Conservation (phyloP, 2,888 invertebrate species). For the Melangyna quadrimaculata region DNA sequence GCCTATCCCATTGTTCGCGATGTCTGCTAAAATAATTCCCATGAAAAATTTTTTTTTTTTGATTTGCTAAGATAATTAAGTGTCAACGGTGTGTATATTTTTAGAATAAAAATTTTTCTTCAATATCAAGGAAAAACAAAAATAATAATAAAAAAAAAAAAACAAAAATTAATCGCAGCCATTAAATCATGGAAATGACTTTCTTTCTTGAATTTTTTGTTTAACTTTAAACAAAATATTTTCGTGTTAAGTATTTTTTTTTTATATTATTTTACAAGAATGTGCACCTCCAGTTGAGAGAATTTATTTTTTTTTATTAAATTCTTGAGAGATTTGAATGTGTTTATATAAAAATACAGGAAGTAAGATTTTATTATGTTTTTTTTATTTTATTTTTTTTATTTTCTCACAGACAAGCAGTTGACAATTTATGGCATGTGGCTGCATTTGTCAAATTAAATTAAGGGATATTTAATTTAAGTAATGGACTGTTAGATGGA, state of each 20-base stretch:
- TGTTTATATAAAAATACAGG: conserved; percentile 8
- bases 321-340: not conserved
- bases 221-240: conserved; percentile 4
- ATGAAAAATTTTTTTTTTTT: conserved; percentile 48
- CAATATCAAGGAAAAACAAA: conserved; percentile 15
- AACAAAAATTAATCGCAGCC: conserved; percentile 16
- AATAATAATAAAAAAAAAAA: not conserved
- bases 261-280: not conserved
- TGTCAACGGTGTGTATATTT: conserved; percentile 53
- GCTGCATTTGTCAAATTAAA: conserved; percentile 5
- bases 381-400: not conserved
- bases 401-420: not conserved
- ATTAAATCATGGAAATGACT: conserved; percentile 17
- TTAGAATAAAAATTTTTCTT: conserved; percentile 37
- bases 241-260: not conserved
- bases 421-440: not conserved
- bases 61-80: conserved; percentile 57
- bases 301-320: conserved; percentile 20
- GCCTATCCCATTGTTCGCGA: not conserved
- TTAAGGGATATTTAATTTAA: conserved; percentile 3
- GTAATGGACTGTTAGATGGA: conserved; percentile 1
- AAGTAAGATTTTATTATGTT: not conserved
- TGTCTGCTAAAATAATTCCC: conserved; percentile 40
- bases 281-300: not conserved
- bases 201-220: not conserved